Evolutionary conservation across 2,113 vertebrate species (phyloP).

Genomic region (Mus spicilegus): DNA sequence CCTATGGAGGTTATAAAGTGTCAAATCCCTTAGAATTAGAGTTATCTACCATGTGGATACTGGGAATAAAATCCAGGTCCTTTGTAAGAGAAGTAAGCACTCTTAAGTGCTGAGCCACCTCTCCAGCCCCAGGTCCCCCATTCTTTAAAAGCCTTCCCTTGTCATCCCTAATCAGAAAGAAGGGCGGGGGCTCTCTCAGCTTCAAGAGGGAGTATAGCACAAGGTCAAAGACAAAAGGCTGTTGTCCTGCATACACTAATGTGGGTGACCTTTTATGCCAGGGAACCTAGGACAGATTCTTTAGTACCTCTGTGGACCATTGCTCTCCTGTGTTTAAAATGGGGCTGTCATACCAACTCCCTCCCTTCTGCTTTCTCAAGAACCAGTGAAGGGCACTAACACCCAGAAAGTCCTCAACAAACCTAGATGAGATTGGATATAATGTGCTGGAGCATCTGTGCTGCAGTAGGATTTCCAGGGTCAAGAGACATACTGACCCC

Average conservation of each 20-base stretch:
- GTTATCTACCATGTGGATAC: background rate
- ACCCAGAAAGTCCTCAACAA: background rate
- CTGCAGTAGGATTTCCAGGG: background rate
- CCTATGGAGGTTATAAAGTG: background rate
- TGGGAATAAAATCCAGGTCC: background rate
- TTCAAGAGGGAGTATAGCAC: background rate
- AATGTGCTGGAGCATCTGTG: background rate
- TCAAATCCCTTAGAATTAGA: background rate
- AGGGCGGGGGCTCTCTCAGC: background rate
- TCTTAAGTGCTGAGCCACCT: background rate
- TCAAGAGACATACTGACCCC: background rate
- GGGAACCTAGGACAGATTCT: background rate
- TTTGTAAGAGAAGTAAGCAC: background rate
- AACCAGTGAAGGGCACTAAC: background rate
- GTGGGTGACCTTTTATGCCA: background rate
- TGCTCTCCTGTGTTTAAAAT: conserved; percentile 22
- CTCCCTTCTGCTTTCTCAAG: background rate
- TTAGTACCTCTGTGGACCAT: background rate
- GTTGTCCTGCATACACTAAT: background rate
- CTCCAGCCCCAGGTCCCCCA: background rate
- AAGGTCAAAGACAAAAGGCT: background rate
- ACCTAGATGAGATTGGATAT: conserved; percentile 46
- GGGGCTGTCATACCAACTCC: background rate
- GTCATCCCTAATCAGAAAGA: background rate
- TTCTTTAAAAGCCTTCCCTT: background rate